phyloP scores from a whole-genome alignment of 2,888 invertebrate genomes.

The Oligia fasciuncula region DNA sequence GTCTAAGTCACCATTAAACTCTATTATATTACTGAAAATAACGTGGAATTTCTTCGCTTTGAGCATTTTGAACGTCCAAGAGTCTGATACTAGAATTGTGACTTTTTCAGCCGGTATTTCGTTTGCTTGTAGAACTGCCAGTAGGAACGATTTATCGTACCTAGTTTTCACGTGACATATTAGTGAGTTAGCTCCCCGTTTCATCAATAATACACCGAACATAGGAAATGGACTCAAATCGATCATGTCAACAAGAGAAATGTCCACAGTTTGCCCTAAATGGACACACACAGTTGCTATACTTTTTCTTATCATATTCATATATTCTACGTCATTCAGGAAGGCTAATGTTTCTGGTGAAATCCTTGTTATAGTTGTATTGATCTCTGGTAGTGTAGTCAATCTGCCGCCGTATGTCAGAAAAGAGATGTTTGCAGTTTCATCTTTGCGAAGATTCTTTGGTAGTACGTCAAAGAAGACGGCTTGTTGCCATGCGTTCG shows the following conservation, averaged over 20 bases:
- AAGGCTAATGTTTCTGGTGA: conserved; percentile 48
- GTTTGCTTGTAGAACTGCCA: conserved; percentile 40
- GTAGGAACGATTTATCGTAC: conserved; percentile 48
- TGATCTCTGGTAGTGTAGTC: conserved; percentile 12
- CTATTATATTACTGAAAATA: conserved; percentile 48
- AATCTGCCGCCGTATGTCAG: conserved; percentile 42
- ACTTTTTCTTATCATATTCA: conserved; percentile 46
- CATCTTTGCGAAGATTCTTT: conserved; percentile 29
- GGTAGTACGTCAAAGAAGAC: conserved; percentile 56
- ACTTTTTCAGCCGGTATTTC: conserved; percentile 46
- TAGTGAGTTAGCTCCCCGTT: conserved; percentile 75
- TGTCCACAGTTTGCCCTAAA: conserved; percentile 42
- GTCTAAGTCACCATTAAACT: conserved; percentile 53
- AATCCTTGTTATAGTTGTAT: conserved; percentile 36
- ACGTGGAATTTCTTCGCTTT: conserved; percentile 50
- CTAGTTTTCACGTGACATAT: conserved; percentile 67
- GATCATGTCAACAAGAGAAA: conserved; percentile 72
- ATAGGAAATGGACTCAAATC: conserved; percentile 89
- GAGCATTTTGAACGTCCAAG: conserved; percentile 31
- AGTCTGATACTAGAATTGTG: conserved; percentile 40
- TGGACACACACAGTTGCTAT: conserved; percentile 42
- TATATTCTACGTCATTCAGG: conserved; percentile 58
- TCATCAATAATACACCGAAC: conserved; percentile 86
- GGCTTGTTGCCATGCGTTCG: conserved; percentile 79
- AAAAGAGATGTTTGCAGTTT: conserved; percentile 29